Base-by-base conservation (phyloP, 2,888 invertebrate genomes). In the Neoaliturus tenellus region DNA sequence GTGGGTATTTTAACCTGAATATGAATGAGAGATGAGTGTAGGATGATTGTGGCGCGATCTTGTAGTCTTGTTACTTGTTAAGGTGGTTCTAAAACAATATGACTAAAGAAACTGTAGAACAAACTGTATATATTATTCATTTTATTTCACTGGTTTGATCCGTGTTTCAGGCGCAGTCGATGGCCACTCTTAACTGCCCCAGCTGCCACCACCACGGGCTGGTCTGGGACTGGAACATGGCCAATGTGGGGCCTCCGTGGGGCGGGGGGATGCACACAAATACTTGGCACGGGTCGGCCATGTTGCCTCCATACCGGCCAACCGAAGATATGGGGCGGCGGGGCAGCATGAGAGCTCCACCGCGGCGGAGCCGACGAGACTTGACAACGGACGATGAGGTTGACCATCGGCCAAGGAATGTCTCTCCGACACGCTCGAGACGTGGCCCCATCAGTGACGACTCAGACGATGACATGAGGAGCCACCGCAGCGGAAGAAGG, bases 131-230 rank as follows among this genome's bases (percentile, higher is more conserved):
- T n/a, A n/a, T n/a, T n/a, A n/a, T n/a, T n/a, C n/a, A n/a, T n/a
- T n/a, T n/a, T n/a, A n/a, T n/a, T n/a, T n/a, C n/a, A n/a, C n/a
- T n/a, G n/a, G n/a, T n/a, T n/a, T n/a, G n/a, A n/a, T n/a, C n/a
- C 44, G 73, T 84, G 58, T 89, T 90, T n/a, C 88, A 95, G 95
- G 93, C 95, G 0, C 95, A 95, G 88, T 95, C 95, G 0, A 92
- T 95, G 92, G 94, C 95, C 0, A 95, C 95, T 80, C 89, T 95
- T 8, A 93, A 93, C 88, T 94, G 93, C 86, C 92, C 92, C 35
- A 91, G 92, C 71, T 93, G 93, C 86, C 86, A 88, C 48, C 88
- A 87, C 71, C 92, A 90, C 87, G 91, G 90, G 85, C 89, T 81
- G 67, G 78, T 82, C 14, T 85, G 85, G 83, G 83, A 84, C 48